Conservation (phyloP, 2,113 vertebrate genomes). For the Oxyruncus cristatus region DNA sequence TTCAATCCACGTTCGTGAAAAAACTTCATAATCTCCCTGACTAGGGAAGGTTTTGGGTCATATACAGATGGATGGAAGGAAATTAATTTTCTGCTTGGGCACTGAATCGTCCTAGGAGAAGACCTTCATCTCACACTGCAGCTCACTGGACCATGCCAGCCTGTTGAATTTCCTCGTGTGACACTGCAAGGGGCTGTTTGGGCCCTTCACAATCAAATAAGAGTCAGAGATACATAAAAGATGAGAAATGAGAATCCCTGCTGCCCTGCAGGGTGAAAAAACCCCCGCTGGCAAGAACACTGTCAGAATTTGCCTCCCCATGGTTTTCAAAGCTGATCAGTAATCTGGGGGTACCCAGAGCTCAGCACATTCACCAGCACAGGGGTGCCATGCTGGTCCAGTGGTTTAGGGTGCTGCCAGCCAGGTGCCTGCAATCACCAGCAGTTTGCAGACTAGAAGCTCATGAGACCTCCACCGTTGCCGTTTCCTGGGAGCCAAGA, state of each 20-base stretch:
- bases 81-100: slow-evolving; percentile 65
- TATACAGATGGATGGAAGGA: slow-evolving; percentile 53
- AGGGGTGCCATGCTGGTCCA: not conserved
- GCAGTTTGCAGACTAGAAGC: not conserved
- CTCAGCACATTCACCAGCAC: not conserved
- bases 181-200: not conserved
- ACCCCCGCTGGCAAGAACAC: accelerated
- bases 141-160: slow-evolving; percentile 4
- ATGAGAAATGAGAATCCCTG: not conserved
- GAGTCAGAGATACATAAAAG: not conserved
- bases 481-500: not conserved
- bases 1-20: not conserved
- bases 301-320: not conserved
- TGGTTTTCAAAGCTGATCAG: not conserved
- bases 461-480: not conserved
- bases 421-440: not conserved
- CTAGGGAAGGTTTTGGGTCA: slow-evolving; percentile 38
- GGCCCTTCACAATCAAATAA: not conserved
- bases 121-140: slow-evolving; percentile 53
- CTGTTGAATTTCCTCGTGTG: slow-evolving; percentile 20
- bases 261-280: not conserved
- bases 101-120: slow-evolving; percentile 51
- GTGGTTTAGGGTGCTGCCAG: not conserved
- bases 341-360: not conserved
- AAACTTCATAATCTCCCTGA: slow-evolving; percentile 1